These are phyloP conservation scores for Cyclargus thomasi DNA, from an alignment of 1,140 invertebrate genomes.

Conservation along the genomic window DNA sequence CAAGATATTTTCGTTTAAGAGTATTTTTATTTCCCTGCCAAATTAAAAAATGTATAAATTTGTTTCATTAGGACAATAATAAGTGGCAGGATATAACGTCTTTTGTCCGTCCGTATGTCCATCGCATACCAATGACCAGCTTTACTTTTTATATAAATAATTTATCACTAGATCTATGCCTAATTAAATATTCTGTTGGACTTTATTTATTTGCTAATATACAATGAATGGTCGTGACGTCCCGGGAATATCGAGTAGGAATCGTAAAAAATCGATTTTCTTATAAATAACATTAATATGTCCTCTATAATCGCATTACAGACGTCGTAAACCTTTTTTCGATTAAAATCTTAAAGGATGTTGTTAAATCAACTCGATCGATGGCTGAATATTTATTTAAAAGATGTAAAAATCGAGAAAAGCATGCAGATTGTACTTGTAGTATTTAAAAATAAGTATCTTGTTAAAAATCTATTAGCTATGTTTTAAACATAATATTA, in stretches of 20 bases:
- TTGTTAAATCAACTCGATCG: constrained; percentile 13
- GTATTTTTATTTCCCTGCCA: constrained; percentile 52
- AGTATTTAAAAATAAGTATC: too few relatives aligned
- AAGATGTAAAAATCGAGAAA: background rate
- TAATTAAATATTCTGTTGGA: constrained; percentile 31
- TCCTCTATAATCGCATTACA: constrained; percentile 1
- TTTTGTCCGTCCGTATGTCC: constrained; percentile 60
- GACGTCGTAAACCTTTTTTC: constrained; percentile 1
- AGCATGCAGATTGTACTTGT: background rate
- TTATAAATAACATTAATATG: constrained; percentile 15
- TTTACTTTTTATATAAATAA: constrained; percentile 22
- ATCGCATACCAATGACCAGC: constrained; percentile 64
- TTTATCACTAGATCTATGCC: constrained; percentile 26
- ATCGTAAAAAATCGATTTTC: background rate
- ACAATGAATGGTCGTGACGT: constrained; percentile 11
- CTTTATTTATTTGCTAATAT: constrained; percentile 35
- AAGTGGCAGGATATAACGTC: constrained; percentile 70
- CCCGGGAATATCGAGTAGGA: constrained; percentile 16
- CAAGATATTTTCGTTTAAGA: constrained; percentile 31
- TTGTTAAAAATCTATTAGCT: too few relatives aligned
- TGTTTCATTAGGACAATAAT: constrained; percentile 72
- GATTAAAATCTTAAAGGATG: constrained; percentile 4
- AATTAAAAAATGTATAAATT: constrained; percentile 61
- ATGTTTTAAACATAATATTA: too few relatives aligned
- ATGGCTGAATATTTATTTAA: constrained; percentile 14